Evolutionary conservation across 1,140 invertebrate species (phyloP), one percentile per base, ranked within the genome.

Genomic region (Ylistrum balloti): DNA sequence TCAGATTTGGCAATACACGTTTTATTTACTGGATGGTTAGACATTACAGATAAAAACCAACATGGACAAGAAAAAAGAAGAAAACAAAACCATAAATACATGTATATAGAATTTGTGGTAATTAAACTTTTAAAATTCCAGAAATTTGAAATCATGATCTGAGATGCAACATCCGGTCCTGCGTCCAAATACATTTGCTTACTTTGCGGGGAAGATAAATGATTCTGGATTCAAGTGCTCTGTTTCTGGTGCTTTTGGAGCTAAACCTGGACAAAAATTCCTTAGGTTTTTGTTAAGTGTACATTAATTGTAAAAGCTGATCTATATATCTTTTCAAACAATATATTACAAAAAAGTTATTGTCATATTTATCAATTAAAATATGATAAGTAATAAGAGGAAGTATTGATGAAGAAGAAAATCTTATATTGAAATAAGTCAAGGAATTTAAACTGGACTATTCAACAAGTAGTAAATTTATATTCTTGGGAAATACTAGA

Each of bases 91-190:
- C 28, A 74, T n/a, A 74, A 74, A 74, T 74, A 74, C 56, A 74
- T 74, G 56, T n/a, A 74, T 11, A 17, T 74, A 74, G n/a, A 17
- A 28, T 28, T 74, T 74, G 28, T 3, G 28, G 56, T 28, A 74
- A 74, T 74, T 74, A 74, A 74, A 74, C 56, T 74, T 74, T 74
- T 74, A 74, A 74, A 74, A 74, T 74, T 74, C 56, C 56, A 28
- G 56, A 74, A 74, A 74, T 74, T 74, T 74, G 56, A 74, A 74
- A 74, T 74, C 56, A 74, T 74, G 56, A 74, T 74, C 22, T n/a
- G 9, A 7, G 56, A 74, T 74, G 22, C 56, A 74, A 74, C 56
- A 74, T 74, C 56, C 56, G 56, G 56, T 74, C 56, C 22, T 28
- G 2, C 22, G 5, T 74, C 56, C n/a, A 74, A n/a, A 28, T 74